These are phyloP conservation scores for Rhorus exstirpatorius DNA, from an alignment of 2,888 invertebrate species.

Conservation along the genomic window DNA sequence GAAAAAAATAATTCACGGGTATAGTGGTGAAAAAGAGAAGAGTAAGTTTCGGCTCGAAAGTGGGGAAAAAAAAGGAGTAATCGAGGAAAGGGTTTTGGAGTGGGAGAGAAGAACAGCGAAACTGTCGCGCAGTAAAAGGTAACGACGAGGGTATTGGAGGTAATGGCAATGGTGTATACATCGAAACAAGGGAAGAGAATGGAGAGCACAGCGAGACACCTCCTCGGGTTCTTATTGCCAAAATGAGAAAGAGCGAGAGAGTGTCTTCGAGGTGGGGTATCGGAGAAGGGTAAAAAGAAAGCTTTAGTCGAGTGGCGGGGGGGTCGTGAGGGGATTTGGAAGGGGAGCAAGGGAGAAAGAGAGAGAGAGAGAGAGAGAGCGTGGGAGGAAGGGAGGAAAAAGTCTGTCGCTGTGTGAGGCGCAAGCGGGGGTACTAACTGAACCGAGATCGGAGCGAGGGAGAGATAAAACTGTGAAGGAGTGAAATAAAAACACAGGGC, in stretches of 20 bases:
- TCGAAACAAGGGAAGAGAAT: constrained; percentile 49
- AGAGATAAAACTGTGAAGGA: constrained; percentile 2
- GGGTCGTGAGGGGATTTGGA: constrained; percentile 36
- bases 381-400: no score
- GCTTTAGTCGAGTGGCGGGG: constrained; percentile 70
- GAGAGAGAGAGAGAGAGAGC: constrained; percentile 11
- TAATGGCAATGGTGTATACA: constrained; percentile 56
- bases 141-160: constrained; percentile 49
- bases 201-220: constrained; percentile 17
- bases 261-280: constrained; percentile 39
- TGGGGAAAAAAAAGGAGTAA: constrained; percentile 43
- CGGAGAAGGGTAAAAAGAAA: constrained; percentile 48
- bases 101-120: constrained; percentile 63
- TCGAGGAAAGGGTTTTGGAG: constrained; percentile 61
- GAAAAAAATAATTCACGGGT: constrained; percentile 22
- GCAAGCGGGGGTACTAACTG: constrained; percentile 54
- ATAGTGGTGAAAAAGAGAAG: constrained; percentile 43
- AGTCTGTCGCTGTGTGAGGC: constrained; percentile 26
- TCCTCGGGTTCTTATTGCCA: constrained; percentile 36
- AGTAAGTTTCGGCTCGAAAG: constrained; percentile 27
- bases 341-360: constrained; percentile 13
- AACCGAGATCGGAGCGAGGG: constrained; percentile 19
- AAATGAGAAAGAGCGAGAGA: constrained; percentile 61
- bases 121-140: constrained; percentile 67
- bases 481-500: constrained; percentile 46